Percentiles rank a stretch among this genome's conserved stretches.
Conservation (phyloP, 2,797 vertebrate species). For the Sitta carolinensis region DNA sequence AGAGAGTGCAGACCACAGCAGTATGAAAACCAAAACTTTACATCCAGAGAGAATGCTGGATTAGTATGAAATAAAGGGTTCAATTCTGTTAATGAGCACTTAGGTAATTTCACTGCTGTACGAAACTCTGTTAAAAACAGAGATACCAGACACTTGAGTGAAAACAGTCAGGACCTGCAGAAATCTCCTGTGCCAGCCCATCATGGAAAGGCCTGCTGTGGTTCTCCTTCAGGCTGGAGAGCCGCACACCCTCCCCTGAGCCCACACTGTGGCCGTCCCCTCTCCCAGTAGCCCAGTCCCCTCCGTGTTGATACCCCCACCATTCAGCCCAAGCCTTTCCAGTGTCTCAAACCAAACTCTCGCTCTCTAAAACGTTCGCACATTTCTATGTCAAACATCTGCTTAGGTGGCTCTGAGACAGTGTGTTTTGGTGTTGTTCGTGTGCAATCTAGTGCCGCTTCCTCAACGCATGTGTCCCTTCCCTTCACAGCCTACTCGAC, state of each 20-base stretch:
- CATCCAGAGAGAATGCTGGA: background rate
- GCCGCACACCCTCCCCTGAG: background rate
- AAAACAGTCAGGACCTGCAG: background rate
- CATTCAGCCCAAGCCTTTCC: background rate
- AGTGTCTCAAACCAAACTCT: constrained; percentile 63
- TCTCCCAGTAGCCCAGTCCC: background rate
- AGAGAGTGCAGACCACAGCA: constrained; percentile 42
- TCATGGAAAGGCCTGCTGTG: background rate
- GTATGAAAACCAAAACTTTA: constrained; percentile 49
- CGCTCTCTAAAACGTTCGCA: constrained; percentile 73
- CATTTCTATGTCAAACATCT: constrained; percentile 76
- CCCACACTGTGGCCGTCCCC: background rate
- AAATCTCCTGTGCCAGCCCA: background rate
- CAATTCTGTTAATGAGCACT: background rate
- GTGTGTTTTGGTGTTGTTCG: constrained; percentile 81
- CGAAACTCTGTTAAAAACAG: background rate
- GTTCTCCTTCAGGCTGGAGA: background rate
- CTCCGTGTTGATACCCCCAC: background rate
- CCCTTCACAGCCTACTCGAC: constrained; percentile 94
- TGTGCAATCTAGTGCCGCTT: constrained; percentile 81
- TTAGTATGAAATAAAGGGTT: constrained; percentile 9
- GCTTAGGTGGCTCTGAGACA: constrained; percentile 74
- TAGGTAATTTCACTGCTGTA: background rate
- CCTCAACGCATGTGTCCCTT: constrained; percentile 85
- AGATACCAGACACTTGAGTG: background rate